Base-by-base conservation (phyloP, 2,113 vertebrate species). In the Nesogale talazaci region DNA sequence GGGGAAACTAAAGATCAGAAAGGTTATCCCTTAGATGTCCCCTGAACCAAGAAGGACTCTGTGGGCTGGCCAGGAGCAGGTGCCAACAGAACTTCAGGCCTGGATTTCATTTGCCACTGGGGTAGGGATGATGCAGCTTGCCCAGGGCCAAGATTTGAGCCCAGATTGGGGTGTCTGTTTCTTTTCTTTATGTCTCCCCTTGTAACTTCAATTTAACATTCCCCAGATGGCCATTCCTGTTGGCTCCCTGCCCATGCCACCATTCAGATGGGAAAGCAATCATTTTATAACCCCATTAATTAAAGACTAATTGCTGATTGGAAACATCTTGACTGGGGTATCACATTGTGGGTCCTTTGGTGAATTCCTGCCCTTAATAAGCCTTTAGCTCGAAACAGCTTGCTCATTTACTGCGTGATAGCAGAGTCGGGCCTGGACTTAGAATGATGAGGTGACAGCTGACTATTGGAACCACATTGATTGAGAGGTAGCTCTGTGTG, bases 381-480 rank as follows among this genome's bases (percentile, higher is more conserved):
- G 96, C 95, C 95, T 97, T 82, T 86, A 93, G 89, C 34, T 92
- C 94, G 90, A 90, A 86, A 57, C 1, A 85, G 95, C 94, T 96
- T 4, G 4, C 96, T 96, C 67, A 72, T 96, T 97, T 92, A 96
- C 95, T 97, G 90, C 89, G 86, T 84, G 94, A 88, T 89, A 97
- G 97, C 94, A 97, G 96, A 97, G 86, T 83, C 90, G 79, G 82
- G 67, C 63, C 93, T 87, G 92, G 97, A 93, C 96, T 95, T 97
- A 97, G 96, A 96, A 93, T 98, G 98, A 98, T 97, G 97, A 97
- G 96, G 97, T 98, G 97, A 96, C 95, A 96, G 96, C 94, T 97
- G 97, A 97, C 98, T 97, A 98, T 98, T 97, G 97, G 97, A 98
- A 98, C 96, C 98, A 98, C 96, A 97, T 97, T 98, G 98, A 95